A percentile compares a stretch with the other conserved stretches of the same genome.
Conservation (phyloP, 2,888 invertebrate species). For the Cephus spinipes region DNA sequence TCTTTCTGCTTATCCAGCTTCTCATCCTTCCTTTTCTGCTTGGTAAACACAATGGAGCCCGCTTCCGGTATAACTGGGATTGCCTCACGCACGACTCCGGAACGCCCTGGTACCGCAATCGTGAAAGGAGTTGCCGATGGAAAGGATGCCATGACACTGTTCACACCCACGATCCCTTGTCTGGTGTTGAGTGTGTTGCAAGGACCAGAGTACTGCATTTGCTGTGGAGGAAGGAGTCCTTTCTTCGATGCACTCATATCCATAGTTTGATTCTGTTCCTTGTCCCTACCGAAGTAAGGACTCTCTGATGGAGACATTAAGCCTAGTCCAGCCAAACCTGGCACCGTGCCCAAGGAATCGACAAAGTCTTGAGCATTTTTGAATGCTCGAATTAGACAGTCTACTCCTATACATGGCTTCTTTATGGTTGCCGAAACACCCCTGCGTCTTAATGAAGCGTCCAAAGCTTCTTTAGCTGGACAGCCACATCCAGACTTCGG, state of each 20-base stretch:
- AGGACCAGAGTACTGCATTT: constrained; percentile 29
- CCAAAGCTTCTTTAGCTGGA: constrained; percentile 28
- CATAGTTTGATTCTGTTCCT: constrained; percentile 8
- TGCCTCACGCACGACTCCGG: constrained; percentile 47
- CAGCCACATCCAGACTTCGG: constrained; percentile 27
- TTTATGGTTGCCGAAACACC: constrained; percentile 32
- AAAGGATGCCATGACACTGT: constrained; percentile 6
- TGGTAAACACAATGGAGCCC: constrained; percentile 20
- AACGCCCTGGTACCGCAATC: constrained; percentile 36
- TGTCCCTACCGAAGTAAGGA: constrained; percentile 51
- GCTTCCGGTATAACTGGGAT: constrained; percentile 36
- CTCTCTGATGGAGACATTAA: constrained; percentile 55
- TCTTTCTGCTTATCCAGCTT: constrained; percentile 31
- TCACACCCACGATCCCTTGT: background rate
- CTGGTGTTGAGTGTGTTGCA: constrained; percentile 31
- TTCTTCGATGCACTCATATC: constrained; percentile 3
- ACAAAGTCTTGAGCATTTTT: constrained; percentile 57
- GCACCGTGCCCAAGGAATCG: constrained; percentile 52
- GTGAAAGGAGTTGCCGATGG: constrained; percentile 18
- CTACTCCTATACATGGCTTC: constrained; percentile 45
- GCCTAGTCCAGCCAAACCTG: constrained; percentile 53
- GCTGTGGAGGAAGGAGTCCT: background rate
- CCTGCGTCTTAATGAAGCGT: background rate
- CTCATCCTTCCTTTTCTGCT: constrained; percentile 31
- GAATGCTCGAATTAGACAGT: constrained; percentile 51